Base-by-base conservation (phyloP, 2,113 vertebrate species). In the Myodes glareolus region DNA sequence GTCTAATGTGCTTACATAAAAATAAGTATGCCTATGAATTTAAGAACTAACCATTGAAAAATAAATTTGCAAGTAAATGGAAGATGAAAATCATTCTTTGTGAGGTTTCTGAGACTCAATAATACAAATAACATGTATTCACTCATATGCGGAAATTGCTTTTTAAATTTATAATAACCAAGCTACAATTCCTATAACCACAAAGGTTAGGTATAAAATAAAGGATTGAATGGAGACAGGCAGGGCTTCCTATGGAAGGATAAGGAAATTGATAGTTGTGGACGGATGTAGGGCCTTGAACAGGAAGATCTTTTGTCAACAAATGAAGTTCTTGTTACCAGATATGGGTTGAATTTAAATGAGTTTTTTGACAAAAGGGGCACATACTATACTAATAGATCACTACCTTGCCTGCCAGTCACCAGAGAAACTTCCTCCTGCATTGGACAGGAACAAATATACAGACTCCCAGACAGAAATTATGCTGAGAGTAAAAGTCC, bases 161-260 rank as follows among this genome's bases (percentile, higher is more conserved):
- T 81, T 55, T 55, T 52, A 81, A 61, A 14, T 61, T 13, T 14
- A 29, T 39, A 23, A 39, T 39, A 82, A 58, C 36, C 36, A 61
- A 61, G 13, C 23, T 82, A 31, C 27, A 63, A 63, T 42, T 63
- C 1, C 9, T 63, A 29, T 7, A 63, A 31, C 3, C 13, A 84
- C 2, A 63, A n/a, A 29, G 58, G 55, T 42, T 63, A 17, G 12
- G 23, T 27, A 16, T 23, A 61, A 23, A 39, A 36, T 39, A 27
- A 39, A 11, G 36, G 1, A 27, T 55, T 39, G 12, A 3, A n/a
- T 6, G 33, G 9, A 75, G 7, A 13, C 3, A 39, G 12, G 2
- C 27, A 29, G 55, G 25, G 39, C 3, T 61, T 14, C 5, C n/a
- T 9, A 9, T 12, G 7, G 17, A 61, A 61, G 25, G 23, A 7